phyloP scores from a whole-genome alignment of 1,140 invertebrate species.

The Elymnias hypermnestra region DNA sequence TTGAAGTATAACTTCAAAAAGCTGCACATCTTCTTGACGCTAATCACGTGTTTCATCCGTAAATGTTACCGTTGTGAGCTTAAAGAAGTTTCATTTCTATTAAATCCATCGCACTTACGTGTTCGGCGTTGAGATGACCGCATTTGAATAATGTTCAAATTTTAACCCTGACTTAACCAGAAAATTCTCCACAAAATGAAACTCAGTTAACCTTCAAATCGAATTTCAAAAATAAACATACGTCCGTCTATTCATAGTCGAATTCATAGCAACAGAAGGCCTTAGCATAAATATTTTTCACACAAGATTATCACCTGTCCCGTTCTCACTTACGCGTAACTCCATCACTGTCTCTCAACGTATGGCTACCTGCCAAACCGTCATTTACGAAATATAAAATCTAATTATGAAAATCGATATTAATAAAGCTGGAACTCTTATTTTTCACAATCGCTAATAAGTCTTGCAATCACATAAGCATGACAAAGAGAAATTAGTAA shows the following conservation, averaged over 20 bases:
- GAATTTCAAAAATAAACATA: constrained; percentile 39
- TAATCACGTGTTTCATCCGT: no score
- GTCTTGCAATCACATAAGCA: no score
- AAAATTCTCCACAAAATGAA: constrained; percentile 27
- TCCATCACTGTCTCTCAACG: constrained; percentile 37
- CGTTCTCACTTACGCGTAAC: constrained; percentile 33
- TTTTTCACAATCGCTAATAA: constrained; percentile 17
- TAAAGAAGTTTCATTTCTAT: no score
- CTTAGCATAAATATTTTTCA: constrained; percentile 68
- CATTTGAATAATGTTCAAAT: no score
- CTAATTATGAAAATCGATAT: constrained; percentile 42
- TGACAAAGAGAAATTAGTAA: no score
- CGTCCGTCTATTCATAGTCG: constrained; percentile 50
- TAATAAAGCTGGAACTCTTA: constrained; percentile 27
- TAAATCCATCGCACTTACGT: no score
- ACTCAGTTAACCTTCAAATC: constrained; percentile 44
- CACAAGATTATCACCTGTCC: constrained; percentile 55
- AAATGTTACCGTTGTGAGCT: no score
- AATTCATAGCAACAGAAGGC: constrained; percentile 51
- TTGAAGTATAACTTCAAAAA: no score
- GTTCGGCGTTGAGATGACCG: no score
- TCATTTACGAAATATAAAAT: constrained; percentile 54
- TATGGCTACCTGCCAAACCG: constrained; percentile 41
- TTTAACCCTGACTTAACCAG: constrained; percentile 19
- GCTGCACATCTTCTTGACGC: no score